phyloP scores from a whole-genome alignment of 1,140 invertebrate genomes.

The Steinernema feltiae region DNA sequence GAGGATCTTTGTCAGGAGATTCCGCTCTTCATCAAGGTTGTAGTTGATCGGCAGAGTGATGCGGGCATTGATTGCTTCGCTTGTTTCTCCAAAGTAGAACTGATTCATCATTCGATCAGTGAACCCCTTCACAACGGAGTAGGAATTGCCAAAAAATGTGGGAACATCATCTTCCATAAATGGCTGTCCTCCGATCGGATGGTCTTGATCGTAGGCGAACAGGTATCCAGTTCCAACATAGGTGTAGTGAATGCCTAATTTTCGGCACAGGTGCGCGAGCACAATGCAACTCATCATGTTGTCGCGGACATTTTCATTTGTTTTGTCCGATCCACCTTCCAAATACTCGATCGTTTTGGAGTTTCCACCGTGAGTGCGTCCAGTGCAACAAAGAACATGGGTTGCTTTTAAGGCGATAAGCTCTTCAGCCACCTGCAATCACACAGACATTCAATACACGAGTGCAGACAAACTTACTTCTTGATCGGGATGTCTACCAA shows the following conservation, averaged over 20 bases:
- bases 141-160: constrained; percentile 57
- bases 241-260: constrained; percentile 53
- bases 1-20: constrained; percentile 52
- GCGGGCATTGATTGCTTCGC: constrained; percentile 51
- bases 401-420: constrained; percentile 41
- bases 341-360: constrained; percentile 56
- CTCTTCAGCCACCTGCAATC: constrained; percentile 45
- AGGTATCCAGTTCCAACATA: constrained; percentile 56
- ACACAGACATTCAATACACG: background rate
- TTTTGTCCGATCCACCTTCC: constrained; percentile 54
- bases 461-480: constrained; percentile 34
- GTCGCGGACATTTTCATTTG: constrained; percentile 51
- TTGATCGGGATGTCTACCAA: constrained; percentile 39
- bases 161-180: constrained; percentile 52
- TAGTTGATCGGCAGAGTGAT: constrained; percentile 55
- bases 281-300: constrained; percentile 48
- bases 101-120: constrained; percentile 54
- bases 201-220: constrained; percentile 56
- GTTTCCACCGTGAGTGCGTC: constrained; percentile 51
- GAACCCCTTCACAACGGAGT: constrained; percentile 57
- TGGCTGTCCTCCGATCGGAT: constrained; percentile 44
- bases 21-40: constrained; percentile 50
- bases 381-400: constrained; percentile 54
- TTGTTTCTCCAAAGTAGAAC: constrained; percentile 15
- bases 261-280: constrained; percentile 44